Base-by-base conservation (phyloP, 2,888 invertebrate species). In the Ophion ellenae region DNA sequence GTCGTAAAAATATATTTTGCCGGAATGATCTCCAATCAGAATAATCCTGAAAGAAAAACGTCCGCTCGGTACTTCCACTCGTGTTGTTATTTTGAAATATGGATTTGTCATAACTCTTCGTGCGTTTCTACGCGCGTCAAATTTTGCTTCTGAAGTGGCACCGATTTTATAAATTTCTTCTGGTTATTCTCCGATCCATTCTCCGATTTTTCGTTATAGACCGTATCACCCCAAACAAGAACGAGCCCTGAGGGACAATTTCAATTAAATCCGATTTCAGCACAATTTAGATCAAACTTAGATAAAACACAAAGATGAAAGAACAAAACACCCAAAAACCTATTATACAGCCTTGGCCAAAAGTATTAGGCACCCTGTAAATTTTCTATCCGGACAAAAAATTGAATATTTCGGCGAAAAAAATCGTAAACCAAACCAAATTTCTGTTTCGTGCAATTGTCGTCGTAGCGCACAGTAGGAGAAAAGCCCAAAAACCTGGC, bases 1-100 rank as follows among this genome's bases (percentile, higher is more conserved):
- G 87, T 96, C 96, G 90, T 96, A 96, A 91, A 96, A 96, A 88
- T 94, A 94, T 69, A 96, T 94, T 69, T 95, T 94, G 0, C 96
- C 96, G 0, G 80, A 87, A 17, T 91, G 92, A 90, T 95, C 96
- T 14, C 96, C 96, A 0, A 95, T 95, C 45, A 95, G 95, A 70
- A 96, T 92, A n/a, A 94, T 91, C 11, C 96, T 96, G 90, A 79
- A 64, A 71, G 28, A 28, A 66, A 14, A 36, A 28, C 6, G 1
- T 4, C 53, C 47, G 4, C 11, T 20, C 3, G 59, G 9, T 9
- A 9, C 0, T 57, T 36, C 1, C 80, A 17, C 14, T n/a, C 14
- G 17, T 20, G 6, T 14, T 61, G 14, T 61, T 28, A 14, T 17
- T 11, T 57, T 24, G 53, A 53, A 36, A 14, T 36, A 77, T 57